A percentile compares a stretch with the other conserved stretches of the same genome.
phyloP scores from a whole-genome alignment of 2,797 vertebrate species.

The Thamnophis elegans region DNA sequence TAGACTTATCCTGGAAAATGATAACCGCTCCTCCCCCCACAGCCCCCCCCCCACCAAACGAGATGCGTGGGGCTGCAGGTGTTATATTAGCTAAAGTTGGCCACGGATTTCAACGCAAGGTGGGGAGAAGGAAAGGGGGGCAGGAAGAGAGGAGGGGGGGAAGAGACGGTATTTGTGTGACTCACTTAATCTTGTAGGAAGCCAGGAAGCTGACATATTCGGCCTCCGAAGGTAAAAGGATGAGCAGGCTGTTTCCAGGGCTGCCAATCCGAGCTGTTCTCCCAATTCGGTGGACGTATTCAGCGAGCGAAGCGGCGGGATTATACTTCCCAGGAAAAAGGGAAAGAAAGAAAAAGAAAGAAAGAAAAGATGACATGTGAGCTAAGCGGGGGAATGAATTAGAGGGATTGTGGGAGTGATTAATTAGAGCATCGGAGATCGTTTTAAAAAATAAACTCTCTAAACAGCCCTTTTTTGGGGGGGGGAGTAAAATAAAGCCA shows the following conservation, averaged over 20 bases:
- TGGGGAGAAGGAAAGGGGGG: not conserved
- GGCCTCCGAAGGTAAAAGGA: slow-evolving; percentile 89
- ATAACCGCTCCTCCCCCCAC: slow-evolving; percentile 18
- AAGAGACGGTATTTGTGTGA: slow-evolving; percentile 62
- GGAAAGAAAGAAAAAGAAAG: not conserved
- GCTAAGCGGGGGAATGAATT: slow-evolving; percentile 52
- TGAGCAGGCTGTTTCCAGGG: slow-evolving; percentile 86
- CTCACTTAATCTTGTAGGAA: slow-evolving; percentile 94
- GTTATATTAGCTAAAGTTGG: slow-evolving; percentile 75
- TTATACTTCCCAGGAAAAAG: slow-evolving; percentile 78
- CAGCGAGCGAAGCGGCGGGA: slow-evolving; percentile 81
- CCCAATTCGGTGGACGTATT: slow-evolving; percentile 91
- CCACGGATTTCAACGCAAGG: slow-evolving; percentile 55
- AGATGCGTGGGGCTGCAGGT: slow-evolving; percentile 24
- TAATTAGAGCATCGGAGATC: slow-evolving; percentile 55
- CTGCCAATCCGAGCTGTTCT: slow-evolving; percentile 91
- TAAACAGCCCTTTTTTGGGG: not conserved
- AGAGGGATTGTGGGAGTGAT: slow-evolving; percentile 42
- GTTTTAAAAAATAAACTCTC: slow-evolving; percentile 38
- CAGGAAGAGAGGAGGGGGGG: not conserved
- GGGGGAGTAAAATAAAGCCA: no score
- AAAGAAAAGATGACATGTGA: slow-evolving; percentile 13
- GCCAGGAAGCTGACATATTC: slow-evolving; percentile 85
- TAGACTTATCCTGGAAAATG: slow-evolving; percentile 60
- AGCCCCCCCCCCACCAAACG: slow-evolving; percentile 38